phyloP scores from a whole-genome alignment of 30 jellyfish, hydroid and myxozoan genomes.

The Sanderia malayensis region DNA sequence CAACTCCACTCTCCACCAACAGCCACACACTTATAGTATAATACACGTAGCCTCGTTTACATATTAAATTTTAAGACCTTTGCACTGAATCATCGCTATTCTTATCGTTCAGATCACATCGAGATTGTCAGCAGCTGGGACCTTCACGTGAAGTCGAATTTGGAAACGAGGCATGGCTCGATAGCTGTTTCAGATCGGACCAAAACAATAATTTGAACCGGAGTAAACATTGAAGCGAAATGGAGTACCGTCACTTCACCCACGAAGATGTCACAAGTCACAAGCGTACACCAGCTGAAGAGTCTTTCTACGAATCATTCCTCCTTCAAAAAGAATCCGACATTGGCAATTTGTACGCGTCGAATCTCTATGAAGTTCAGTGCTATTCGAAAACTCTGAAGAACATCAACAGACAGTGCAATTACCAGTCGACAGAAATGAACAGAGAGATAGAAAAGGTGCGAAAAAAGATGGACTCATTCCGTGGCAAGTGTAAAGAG shows the following conservation, averaged over 20 bases:
- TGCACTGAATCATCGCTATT: too few relatives aligned
- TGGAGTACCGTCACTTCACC: slow-evolving; percentile 23
- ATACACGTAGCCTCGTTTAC: too few relatives aligned
- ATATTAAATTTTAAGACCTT: too few relatives aligned
- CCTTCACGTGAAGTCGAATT: too few relatives aligned
- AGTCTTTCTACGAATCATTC: slow-evolving; percentile 46
- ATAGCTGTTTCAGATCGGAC: too few relatives aligned
- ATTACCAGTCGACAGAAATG: slow-evolving; percentile 39
- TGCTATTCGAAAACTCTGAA: slow-evolving; percentile 33
- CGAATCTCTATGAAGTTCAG: slow-evolving; percentile 53
- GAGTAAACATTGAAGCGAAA: too few relatives aligned
- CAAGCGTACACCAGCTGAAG: slow-evolving; percentile 61
- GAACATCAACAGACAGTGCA: slow-evolving; percentile 36
- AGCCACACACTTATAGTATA: too few relatives aligned
- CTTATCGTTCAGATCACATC: too few relatives aligned
- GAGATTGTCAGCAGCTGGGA: too few relatives aligned
- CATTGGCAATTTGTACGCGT: slow-evolving; percentile 52
- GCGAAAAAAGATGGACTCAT: slow-evolving; percentile 27
- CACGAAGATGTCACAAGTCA: slow-evolving; percentile 36
- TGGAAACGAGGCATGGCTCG: too few relatives aligned
- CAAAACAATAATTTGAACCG: too few relatives aligned
- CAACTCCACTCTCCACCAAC: too few relatives aligned
- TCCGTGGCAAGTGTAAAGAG: slow-evolving; percentile 7
- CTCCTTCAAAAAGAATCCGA: slow-evolving; percentile 33
- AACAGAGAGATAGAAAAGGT: slow-evolving; percentile 48